Evolutionary conservation across 1,140 invertebrate species (phyloP).

Genomic region (Tetragonula clypearis): DNA sequence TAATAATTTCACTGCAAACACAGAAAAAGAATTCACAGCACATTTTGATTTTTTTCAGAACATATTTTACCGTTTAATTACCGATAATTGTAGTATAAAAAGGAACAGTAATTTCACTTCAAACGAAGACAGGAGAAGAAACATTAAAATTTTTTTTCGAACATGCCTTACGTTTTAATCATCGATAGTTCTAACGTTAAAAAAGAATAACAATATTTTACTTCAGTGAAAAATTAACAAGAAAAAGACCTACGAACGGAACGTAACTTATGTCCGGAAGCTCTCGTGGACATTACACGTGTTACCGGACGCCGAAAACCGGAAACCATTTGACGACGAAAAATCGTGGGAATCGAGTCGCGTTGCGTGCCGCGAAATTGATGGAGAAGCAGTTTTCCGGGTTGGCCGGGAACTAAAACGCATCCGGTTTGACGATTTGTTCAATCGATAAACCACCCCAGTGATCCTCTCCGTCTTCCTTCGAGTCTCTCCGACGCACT

Average conservation of each 20-base stretch:
- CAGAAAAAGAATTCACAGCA: too few relatives aligned
- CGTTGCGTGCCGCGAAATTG: not conserved
- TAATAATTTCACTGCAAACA: too few relatives aligned
- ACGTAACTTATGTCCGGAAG: not conserved
- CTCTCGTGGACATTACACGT: not conserved
- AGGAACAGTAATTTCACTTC: too few relatives aligned
- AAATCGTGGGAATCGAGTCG: not conserved
- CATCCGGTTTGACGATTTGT: not conserved
- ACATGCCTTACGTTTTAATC: not conserved
- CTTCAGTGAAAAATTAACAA: not conserved
- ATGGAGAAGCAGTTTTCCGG: conserved; percentile 14
- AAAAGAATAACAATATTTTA: not conserved
- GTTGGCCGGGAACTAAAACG: conserved; percentile 10
- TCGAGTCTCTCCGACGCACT: conserved; percentile 9
- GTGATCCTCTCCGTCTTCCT: conserved; percentile 18
- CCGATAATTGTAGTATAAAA: too few relatives aligned
- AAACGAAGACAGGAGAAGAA: too few relatives aligned
- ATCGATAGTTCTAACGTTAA: not conserved
- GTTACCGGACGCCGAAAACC: not conserved
- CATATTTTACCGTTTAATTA: too few relatives aligned
- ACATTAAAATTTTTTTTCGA: too few relatives aligned
- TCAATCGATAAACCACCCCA: conserved; percentile 34
- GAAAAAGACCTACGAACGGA: too few relatives aligned
- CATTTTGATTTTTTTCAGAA: too few relatives aligned
- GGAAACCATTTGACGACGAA: not conserved